A percentile compares a stretch with the other conserved stretches of the same genome.
Evolutionary conservation across 2,797 vertebrate species (phyloP).

Genomic region (Squalus acanthias): DNA sequence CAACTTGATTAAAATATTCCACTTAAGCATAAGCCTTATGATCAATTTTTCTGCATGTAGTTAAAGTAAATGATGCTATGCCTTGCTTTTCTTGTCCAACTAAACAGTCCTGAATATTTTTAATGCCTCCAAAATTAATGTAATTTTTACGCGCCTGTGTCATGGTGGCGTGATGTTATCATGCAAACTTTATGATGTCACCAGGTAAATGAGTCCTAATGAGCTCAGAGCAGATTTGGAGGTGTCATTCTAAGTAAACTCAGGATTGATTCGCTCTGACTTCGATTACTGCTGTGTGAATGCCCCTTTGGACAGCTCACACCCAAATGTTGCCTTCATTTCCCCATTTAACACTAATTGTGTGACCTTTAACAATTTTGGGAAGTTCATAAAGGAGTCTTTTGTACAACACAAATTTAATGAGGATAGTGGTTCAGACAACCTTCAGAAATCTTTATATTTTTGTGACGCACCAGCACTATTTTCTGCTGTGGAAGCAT

Average conservation of each 20-base stretch:
- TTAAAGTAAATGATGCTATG: background rate
- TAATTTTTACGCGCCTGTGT: background rate
- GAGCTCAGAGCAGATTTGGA: background rate
- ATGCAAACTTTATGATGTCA: background rate
- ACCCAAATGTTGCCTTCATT: background rate
- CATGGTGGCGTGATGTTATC: background rate
- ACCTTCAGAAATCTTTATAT: slow-evolving; percentile 1
- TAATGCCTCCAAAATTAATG: background rate
- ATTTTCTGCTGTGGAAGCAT: background rate
- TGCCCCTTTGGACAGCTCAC: background rate
- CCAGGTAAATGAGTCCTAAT: background rate
- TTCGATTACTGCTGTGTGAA: background rate
- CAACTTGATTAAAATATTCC: background rate
- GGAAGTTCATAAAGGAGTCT: background rate
- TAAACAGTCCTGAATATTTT: slow-evolving; percentile 8
- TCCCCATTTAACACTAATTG: background rate
- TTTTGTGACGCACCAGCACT: background rate
- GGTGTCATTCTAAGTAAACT: background rate
- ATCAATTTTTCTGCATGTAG: background rate
- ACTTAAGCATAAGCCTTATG: background rate
- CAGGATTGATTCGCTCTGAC: background rate
- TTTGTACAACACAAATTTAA: background rate
- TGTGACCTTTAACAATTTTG: background rate
- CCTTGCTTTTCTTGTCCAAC: background rate
- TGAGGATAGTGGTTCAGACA: background rate